Evolutionary conservation across 2,888 invertebrate genomes (phyloP).

Genomic region (Bhutanitis thaidina): DNA sequence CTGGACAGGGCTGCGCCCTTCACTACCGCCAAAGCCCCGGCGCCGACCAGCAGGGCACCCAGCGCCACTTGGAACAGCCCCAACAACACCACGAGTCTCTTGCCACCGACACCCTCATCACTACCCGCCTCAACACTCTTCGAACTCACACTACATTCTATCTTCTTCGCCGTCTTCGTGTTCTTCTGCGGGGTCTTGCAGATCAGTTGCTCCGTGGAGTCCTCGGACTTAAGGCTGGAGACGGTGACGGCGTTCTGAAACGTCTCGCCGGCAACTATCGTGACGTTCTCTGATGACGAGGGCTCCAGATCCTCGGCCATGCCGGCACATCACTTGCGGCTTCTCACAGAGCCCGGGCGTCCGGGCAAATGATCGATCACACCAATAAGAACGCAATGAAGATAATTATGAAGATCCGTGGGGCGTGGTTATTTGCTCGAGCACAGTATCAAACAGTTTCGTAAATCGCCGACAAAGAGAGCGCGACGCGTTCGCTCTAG

Average conservation of each 20-base stretch:
- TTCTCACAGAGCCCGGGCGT: neutral
- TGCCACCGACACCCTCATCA: conserved; percentile 36
- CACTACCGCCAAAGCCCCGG: conserved; percentile 82
- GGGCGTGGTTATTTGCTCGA: no score
- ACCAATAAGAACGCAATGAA: neutral
- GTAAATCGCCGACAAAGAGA: neutral
- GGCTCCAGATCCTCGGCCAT: conserved; percentile 40
- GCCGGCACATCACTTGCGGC: conserved; percentile 26
- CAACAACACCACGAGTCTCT: conserved; percentile 69
- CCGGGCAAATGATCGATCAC: no score
- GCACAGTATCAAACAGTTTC: neutral
- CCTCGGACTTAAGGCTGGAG: conserved; percentile 72
- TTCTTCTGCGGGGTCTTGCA: conserved; percentile 73
- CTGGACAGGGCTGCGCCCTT: conserved; percentile 80
- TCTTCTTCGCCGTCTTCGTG: conserved; percentile 38
- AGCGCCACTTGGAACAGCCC: conserved; percentile 82
- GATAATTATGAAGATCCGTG: neutral
- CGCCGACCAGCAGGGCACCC: conserved; percentile 81
- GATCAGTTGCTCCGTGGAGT: conserved; percentile 80
- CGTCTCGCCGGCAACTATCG: conserved; percentile 41
- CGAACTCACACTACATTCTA: conserved; percentile 58
- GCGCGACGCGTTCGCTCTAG: conserved; percentile 17
- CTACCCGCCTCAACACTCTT: conserved; percentile 66
- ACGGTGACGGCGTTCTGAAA: conserved; percentile 60
- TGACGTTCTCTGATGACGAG: conserved; percentile 36